phyloP scores from a whole-genome alignment of 2,888 invertebrate genomes.

The Lepidonotus clava region DNA sequence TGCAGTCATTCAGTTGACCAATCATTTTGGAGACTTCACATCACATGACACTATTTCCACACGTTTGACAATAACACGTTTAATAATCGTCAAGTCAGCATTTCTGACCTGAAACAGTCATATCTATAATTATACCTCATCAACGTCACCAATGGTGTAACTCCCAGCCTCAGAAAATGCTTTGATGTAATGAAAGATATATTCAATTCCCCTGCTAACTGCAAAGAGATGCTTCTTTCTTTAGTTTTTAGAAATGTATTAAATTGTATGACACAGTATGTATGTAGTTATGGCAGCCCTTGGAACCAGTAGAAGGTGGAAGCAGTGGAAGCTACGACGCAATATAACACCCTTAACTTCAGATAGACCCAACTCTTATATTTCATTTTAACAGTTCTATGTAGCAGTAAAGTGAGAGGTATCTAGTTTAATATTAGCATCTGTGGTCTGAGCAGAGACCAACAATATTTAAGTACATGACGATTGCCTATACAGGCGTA shows the following conservation, averaged over 20 bases:
- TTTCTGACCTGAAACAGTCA: not conserved
- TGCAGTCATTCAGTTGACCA: constrained; percentile 7
- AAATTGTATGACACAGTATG: too few relatives aligned
- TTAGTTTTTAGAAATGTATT: too few relatives aligned
- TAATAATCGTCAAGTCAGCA: not conserved
- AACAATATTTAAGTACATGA: constrained; percentile 46
- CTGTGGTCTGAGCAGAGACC: not conserved
- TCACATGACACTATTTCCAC: constrained; percentile 17
- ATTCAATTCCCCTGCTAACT: too few relatives aligned
- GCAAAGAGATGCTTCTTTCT: too few relatives aligned
- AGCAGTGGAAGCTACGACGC: constrained; percentile 1
- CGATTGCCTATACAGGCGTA: not conserved
- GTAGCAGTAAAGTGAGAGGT: constrained; percentile 37
- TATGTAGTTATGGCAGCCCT: constrained; percentile 24
- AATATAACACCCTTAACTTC: not conserved
- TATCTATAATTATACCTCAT: not conserved
- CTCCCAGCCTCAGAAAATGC: too few relatives aligned
- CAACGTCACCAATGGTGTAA: not conserved
- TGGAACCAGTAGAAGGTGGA: constrained; percentile 4
- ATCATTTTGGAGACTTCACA: constrained; percentile 1
- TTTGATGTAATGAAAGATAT: too few relatives aligned
- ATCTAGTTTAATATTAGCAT: not conserved
- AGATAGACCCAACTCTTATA: not conserved
- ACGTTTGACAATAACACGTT: not conserved
- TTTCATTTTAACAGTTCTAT: constrained; percentile 1